Percentiles rank a stretch among this genome's conserved stretches.
phyloP scores from a whole-genome alignment of 2,888 invertebrate species.

The Drosophila colorata region DNA sequence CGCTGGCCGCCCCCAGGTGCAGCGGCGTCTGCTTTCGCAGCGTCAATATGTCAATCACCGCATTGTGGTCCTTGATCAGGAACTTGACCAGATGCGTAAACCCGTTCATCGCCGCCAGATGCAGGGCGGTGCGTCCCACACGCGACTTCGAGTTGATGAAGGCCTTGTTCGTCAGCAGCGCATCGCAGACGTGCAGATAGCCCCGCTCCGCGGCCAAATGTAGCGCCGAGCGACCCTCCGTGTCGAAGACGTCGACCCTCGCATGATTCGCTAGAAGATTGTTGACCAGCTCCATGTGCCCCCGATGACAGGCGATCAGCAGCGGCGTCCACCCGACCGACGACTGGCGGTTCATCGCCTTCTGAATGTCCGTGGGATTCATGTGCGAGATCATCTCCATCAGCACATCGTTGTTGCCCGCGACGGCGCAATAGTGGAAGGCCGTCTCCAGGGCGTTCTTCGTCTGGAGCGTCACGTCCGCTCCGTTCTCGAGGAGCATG shows the following conservation, averaged over 20 bases:
- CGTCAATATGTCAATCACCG: conserved; percentile 97
- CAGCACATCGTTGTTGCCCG: conserved; percentile 97
- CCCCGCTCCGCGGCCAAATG: conserved; percentile 98
- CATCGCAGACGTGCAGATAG: conserved; percentile 95
- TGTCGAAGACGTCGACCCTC: conserved; percentile 99
- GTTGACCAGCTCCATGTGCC: conserved; percentile 97
- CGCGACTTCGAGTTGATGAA: conserved; percentile 99
- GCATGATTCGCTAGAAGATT: conserved; percentile 97
- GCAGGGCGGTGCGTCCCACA: conserved; percentile 97
- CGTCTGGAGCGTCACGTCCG: conserved; percentile 94
- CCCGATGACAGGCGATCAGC: conserved; percentile 97
- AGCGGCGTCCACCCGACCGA: conserved; percentile 98
- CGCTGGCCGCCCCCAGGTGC: conserved; percentile 98
- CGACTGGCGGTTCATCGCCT: conserved; percentile 97
- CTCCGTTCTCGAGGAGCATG: conserved; percentile 95
- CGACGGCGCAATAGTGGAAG: conserved; percentile 97
- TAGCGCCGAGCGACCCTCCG: conserved; percentile 96
- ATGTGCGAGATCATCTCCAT: conserved; percentile 97
- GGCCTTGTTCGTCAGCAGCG: conserved; percentile 96
- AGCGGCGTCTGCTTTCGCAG: conserved; percentile 98
- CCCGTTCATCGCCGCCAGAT: conserved; percentile 98
- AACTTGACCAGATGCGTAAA: conserved; percentile 95
- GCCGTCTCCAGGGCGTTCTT: conserved; percentile 96
- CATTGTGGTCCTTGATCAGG: conserved; percentile 97
- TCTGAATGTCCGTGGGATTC: conserved; percentile 95